These are phyloP conservation scores for Idris sp. DNA, from an alignment of 1,140 invertebrate species.

Conservation along the genomic window DNA sequence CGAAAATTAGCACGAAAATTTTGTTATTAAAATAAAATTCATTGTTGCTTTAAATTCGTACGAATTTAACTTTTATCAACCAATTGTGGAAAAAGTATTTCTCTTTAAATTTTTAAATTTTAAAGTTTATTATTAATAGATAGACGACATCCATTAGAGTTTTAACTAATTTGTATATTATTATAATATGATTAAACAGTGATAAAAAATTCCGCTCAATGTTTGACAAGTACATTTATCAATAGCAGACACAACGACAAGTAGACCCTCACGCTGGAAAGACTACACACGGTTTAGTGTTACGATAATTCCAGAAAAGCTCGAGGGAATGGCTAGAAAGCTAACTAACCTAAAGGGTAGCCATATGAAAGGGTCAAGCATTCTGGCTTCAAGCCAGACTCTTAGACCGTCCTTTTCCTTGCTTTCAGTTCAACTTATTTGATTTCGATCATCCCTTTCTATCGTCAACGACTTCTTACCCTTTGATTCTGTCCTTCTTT, in stretches of 20 bases:
- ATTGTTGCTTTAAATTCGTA: too few relatives aligned
- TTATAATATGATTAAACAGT: conserved; percentile 3
- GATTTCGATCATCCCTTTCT: conserved; percentile 49
- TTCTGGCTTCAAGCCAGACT: conserved; percentile 59
- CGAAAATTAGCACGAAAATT: too few relatives aligned
- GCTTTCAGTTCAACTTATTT: conserved; percentile 38
- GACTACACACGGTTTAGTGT: conserved; percentile 64
- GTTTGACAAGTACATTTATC: conserved; percentile 41
- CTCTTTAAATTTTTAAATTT: too few relatives aligned
- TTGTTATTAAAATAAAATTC: too few relatives aligned
- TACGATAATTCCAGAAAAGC: conserved; percentile 69
- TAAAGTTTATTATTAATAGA: too few relatives aligned
- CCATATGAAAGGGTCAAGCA: conserved; percentile 67
- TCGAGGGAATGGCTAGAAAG: conserved; percentile 57
- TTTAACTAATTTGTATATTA: too few relatives aligned
- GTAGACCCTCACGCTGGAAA: conserved; percentile 12
- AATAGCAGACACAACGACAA: conserved; percentile 43
- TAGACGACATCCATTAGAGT: neutral
- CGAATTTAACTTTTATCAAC: too few relatives aligned
- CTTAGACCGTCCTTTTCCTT: conserved; percentile 56
- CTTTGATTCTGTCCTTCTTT: conserved; percentile 32
- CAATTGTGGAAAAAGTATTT: too few relatives aligned
- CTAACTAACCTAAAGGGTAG: conserved; percentile 66
- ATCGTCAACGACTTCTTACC: conserved; percentile 54
- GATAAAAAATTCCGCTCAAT: conserved; percentile 37